Evolutionary conservation across 2,888 invertebrate genomes (phyloP), one percentile per base, ranked within the genome.

Genomic region (Timema podura): DNA sequence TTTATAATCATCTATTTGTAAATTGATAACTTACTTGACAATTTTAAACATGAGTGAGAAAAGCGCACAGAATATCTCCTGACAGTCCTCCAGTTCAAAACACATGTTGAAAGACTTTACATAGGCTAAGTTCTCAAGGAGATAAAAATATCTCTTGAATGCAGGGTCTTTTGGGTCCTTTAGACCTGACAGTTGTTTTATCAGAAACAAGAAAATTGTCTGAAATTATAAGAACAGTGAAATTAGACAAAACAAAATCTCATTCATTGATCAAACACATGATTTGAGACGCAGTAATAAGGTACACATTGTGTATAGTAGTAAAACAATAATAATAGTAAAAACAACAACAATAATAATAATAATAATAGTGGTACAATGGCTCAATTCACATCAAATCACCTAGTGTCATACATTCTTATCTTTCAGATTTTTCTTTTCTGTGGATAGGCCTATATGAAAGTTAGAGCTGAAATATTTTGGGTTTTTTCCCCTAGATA

Each of bases 81-180:
- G 96, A 77, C 95, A 96, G 83, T 98, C 97, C 80, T 98, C 98
- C 71, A 98, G 83, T 81, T 98, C 98, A 80, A 98, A 95, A 81
- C 97, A 98, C 91, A 98, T 98, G 82, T 98, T 98, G 82, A 98
- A 98, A 0, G 96, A 96, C 82, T 98, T 98, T 51, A 98, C 97
- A 81, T 96, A 97, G 0, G 97, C 96, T 77, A 98, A 84, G 83
- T 98, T 98, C 84, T 98, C 98, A 70, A 98, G 84, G 67, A 98
- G 85, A 82, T 98, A 98, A 83, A 98, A 98, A 82, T 98, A 98
- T 75, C 97, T 88, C 81, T 98, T 98, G 83, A 98, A 98, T 5
- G 96, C 95, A 5, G 98, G 95, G 83, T 97, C 95, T 81, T 97
- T 96, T 0, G 97, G 96, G 83, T 98, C 96, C 79, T 93, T 93